Conservation (phyloP, 2,888 invertebrate species). For the Allacma fusca region DNA sequence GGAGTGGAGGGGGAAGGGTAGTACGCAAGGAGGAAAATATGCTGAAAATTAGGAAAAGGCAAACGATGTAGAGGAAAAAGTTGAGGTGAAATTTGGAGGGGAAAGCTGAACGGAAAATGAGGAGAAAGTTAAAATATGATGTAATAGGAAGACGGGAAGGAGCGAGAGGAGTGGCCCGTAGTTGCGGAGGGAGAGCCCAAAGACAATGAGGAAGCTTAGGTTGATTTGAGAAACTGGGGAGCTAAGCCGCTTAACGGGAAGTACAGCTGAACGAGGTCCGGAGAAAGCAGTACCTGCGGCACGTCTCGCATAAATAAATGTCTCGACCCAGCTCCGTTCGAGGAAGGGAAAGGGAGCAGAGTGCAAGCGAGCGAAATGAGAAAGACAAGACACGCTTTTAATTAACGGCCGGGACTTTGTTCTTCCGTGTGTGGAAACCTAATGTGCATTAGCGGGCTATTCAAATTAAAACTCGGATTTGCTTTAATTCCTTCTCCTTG, state of each 20-base stretch:
- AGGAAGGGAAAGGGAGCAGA: slow-evolving; percentile 10
- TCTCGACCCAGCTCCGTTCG: background rate
- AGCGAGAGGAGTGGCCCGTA: background rate
- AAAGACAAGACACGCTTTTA: slow-evolving; percentile 35
- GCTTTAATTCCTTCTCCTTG: slow-evolving; percentile 22
- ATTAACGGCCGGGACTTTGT: slow-evolving; percentile 37
- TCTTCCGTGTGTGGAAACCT: slow-evolving; percentile 34
- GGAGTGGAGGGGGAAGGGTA: no score
- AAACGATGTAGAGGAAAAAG: no score
- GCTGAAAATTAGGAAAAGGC: no score
- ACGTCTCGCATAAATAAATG: slow-evolving; percentile 16
- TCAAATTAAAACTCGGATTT: slow-evolving; percentile 40
- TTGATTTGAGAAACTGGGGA: no score
- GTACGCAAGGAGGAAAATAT: no score
- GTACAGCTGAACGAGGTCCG: background rate
- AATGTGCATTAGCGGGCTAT: slow-evolving; percentile 34
- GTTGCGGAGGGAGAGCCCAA: background rate
- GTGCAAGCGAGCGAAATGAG: background rate
- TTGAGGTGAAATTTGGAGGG: no score
- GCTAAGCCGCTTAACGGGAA: background rate
- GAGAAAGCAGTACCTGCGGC: background rate
- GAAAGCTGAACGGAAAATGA: no score
- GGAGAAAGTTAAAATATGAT: no score
- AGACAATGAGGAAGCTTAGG: no score
- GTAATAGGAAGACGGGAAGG: background rate